Conservation (phyloP, 2,888 invertebrate genomes). For the Tinea trinotella region DNA sequence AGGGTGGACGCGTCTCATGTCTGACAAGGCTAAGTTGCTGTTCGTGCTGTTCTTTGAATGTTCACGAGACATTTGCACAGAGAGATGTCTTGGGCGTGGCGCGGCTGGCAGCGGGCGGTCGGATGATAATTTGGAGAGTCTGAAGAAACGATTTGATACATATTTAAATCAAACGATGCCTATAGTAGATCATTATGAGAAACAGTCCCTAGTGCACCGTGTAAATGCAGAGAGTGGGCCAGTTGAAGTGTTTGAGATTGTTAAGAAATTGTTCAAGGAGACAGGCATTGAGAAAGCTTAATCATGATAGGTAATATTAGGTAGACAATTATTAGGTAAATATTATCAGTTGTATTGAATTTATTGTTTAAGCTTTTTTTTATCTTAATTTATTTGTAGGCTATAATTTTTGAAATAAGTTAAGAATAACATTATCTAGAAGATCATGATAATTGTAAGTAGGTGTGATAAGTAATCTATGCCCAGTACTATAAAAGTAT, state of each 20-base stretch:
- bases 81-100: conserved; percentile 89
- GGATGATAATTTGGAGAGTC: conserved; percentile 93
- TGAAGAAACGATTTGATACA: conserved; percentile 89
- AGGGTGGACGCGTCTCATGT: conserved; percentile 92
- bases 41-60: conserved; percentile 96
- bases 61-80: conserved; percentile 84
- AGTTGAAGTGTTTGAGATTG: conserved; percentile 76
- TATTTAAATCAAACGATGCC: conserved; percentile 91
- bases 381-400: background rate
- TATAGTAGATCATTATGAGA: conserved; percentile 87
- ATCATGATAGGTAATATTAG: background rate
- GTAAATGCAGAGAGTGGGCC: conserved; percentile 80
- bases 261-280: conserved; percentile 63
- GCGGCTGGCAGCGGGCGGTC: conserved; percentile 91
- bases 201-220: conserved; percentile 78
- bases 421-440: background rate
- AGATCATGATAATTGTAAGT: background rate
- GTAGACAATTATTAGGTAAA: conserved; percentile 12
- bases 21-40: conserved; percentile 84
- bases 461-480: conserved; percentile 2
- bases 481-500: background rate
- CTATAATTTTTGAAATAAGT: background rate
- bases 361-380: background rate
- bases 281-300: conserved; percentile 31
- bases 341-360: background rate